Evolutionary conservation across 2,113 vertebrate genomes (phyloP), one percentile per base, ranked within the genome.

Genomic region (Onychostoma macrolepis): DNA sequence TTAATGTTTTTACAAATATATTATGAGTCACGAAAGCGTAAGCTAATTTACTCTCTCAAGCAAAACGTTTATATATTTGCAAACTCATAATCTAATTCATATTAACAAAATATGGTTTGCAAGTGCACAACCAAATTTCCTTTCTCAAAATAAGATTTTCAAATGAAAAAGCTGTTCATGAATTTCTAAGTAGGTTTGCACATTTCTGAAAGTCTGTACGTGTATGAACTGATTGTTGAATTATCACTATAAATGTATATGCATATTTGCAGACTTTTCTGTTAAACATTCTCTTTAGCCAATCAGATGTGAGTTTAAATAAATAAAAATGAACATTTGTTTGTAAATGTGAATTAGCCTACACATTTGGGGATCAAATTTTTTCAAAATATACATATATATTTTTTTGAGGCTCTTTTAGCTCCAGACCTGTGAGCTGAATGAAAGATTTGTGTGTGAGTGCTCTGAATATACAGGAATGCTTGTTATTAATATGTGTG

Each of bases 401-500:
- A 19, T 53, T 17, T 19, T 19, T 53, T 50, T 50, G 48, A 50
- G 13, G 48, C 48, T 50, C 48, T 53, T 53, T 58, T n/a, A n/a
- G 56, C 56, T 58, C 53, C 53, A 58, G 53, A 71, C 30, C 1
- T 38, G 67, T 38, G 19, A 38, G 33, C 69, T 38, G 69, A 77
- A 28, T 19, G 74, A 28, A 45, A 77, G n/a, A n/a, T 48, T 19
- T 50, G 41, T 77, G 74, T 8, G 74, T 9, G n/a, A 72, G 36
- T 4, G 33, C 33, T 38, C 43, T 19, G 13, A 77, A 50, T 77
- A 43, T 28, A 30, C n/a, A 48, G 43, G 69, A 72, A 72, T 24
- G 36, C 33, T 19, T 89, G 87, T 91, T 94, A 94, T 93, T 94
- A 94, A 94, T 93, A 91, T 90, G 90, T 90, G 87, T 89, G 87